Evolutionary conservation across 2,797 vertebrate genomes (phyloP).

Genomic region (Podarcis siculus): DNA sequence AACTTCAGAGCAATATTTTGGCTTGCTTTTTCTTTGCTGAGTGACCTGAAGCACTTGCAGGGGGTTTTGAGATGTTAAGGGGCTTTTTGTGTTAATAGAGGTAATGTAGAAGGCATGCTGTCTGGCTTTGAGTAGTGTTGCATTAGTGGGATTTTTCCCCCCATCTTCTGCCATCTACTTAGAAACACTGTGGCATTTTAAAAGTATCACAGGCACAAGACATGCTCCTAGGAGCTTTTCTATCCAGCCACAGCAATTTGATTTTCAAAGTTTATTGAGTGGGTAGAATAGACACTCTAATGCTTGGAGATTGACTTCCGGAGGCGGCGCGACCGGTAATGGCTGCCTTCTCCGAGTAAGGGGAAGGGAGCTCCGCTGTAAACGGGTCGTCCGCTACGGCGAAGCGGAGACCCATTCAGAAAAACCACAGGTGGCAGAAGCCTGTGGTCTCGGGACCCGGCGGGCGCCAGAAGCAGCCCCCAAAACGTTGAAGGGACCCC

Average conservation of each 20-base stretch:
- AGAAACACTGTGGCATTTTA: background rate
- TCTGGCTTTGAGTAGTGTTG: background rate
- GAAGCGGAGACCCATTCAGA: too few species aligned
- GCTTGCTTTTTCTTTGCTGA: background rate
- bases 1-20: background rate
- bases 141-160: background rate
- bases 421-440: too few species aligned
- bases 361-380: too few species aligned
- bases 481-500: too few species aligned
- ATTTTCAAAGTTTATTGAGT: background rate
- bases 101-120: background rate
- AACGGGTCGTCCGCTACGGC: too few species aligned
- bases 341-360: too few species aligned
- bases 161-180: background rate
- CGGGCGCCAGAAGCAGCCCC: too few species aligned
- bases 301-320: background rate
- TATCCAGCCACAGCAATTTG: background rate
- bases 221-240: background rate
- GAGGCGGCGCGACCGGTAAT: too few species aligned
- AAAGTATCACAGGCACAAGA: background rate
- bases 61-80: background rate
- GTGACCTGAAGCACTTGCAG: accelerated
- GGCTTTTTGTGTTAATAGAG: background rate
- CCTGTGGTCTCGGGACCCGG: too few species aligned
- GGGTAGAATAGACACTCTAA: background rate